These are phyloP conservation scores for Cygnus olor DNA, from an alignment of 2,797 vertebrate genomes.

Conservation along the genomic window DNA sequence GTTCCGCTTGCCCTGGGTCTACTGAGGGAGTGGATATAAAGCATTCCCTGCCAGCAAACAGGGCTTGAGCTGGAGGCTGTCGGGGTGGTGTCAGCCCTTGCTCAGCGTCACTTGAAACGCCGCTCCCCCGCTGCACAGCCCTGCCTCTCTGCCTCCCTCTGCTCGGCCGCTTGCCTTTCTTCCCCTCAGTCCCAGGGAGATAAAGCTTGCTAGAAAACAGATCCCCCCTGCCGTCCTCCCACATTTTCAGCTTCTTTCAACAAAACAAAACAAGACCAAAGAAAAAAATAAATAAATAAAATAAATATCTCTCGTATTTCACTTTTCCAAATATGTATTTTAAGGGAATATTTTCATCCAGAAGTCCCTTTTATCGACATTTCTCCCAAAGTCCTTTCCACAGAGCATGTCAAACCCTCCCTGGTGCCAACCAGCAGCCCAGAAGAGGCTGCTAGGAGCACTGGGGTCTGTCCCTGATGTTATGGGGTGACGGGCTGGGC, in stretches of 20 bases:
- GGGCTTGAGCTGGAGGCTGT: constrained; percentile 4
- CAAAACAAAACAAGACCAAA: neutral
- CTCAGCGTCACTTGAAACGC: constrained; percentile 10
- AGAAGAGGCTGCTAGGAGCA: neutral
- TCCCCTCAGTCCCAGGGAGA: constrained; percentile 5
- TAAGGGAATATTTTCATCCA: neutral
- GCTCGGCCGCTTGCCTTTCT: neutral
- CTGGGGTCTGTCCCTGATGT: neutral
- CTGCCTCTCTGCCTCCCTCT: neutral
- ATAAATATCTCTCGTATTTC: neutral
- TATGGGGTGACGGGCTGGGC: neutral
- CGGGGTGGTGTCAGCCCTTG: constrained; percentile 7
- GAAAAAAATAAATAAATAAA: neutral
- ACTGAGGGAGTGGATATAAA: neutral
- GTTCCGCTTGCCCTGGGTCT: neutral
- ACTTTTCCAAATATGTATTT: neutral
- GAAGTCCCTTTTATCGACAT: neutral
- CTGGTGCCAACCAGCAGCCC: neutral
- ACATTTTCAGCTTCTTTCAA: constrained; percentile 23
- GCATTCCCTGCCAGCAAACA: neutral
- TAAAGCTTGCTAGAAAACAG: constrained; percentile 52
- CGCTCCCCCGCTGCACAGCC: neutral
- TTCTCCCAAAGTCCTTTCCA: neutral
- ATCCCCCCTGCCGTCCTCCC: neutral
- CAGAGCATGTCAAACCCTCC: neutral